A percentile compares a stretch with the other conserved stretches of the same genome.
These are phyloP conservation scores for Alectura lathami DNA, from an alignment of 2,113 vertebrate genomes.

Conservation along the genomic window DNA sequence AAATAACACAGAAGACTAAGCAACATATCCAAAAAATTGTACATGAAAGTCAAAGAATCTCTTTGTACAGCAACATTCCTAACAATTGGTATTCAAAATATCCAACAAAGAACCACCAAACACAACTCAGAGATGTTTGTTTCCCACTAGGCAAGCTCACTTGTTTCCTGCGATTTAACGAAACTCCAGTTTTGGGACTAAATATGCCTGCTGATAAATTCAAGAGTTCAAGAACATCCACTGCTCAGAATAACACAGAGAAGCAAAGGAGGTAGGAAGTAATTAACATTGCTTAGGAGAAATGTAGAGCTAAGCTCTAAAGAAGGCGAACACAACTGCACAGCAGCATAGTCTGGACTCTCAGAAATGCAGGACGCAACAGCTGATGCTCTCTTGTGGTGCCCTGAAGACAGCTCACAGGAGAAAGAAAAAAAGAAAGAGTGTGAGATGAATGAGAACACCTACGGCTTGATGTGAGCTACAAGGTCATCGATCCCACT, in stretches of 20 bases:
- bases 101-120: not conserved
- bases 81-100: not conserved
- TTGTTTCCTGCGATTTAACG: not conserved
- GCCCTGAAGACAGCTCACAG: not conserved
- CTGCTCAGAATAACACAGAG: not conserved
- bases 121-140: not conserved
- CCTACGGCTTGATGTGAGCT: not conserved
- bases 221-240: not conserved
- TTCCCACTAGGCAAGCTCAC: not conserved
- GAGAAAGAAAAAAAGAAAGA: not conserved
- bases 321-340: not conserved
- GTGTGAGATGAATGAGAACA: not conserved
- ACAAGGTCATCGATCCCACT: not conserved
- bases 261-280: not conserved
- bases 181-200: not conserved
- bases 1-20: constrained; percentile 15
- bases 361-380: not conserved
- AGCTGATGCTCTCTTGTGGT: not conserved
- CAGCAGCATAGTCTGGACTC: not conserved
- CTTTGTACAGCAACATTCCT: not conserved
- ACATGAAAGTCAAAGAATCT: not conserved
- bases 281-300: not conserved
- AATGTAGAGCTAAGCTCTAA: not conserved
- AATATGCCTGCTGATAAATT: not conserved
- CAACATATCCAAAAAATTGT: not conserved